These are phyloP conservation scores for Myzus persicae DNA, from an alignment of 1,140 invertebrate species.

Conservation along the genomic window DNA sequence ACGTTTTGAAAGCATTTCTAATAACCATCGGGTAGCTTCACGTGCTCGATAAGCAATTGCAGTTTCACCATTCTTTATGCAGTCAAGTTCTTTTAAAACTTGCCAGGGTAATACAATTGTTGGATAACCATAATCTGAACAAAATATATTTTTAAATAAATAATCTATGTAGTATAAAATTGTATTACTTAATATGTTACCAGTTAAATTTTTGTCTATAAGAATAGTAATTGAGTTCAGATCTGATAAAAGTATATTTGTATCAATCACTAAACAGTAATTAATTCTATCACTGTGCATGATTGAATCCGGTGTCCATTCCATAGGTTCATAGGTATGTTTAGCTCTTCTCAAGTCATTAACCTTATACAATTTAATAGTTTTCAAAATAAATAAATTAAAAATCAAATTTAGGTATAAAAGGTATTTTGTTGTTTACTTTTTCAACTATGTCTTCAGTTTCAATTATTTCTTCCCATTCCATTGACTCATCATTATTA, in stretches of 20 bases:
- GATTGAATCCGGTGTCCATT: constrained; percentile 47
- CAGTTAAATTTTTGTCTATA: constrained; percentile 12
- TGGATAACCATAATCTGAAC: constrained; percentile 31
- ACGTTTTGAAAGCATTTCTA: background rate
- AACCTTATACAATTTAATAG: constrained; percentile 46
- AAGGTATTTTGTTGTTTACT: background rate
- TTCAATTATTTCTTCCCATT: constrained; percentile 50
- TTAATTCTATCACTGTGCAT: constrained; percentile 36
- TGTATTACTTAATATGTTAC: constrained; percentile 24
- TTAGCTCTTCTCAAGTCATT: constrained; percentile 37
- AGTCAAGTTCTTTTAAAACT: constrained; percentile 51
- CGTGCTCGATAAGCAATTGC: constrained; percentile 3
- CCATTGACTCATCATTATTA: constrained; percentile 38
- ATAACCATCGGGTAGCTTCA: constrained; percentile 34
- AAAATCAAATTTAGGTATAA: background rate
- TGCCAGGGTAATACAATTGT: constrained; percentile 47
- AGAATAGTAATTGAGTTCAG: constrained; percentile 17
- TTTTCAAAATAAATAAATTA: background rate
- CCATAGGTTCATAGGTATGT: constrained; percentile 39
- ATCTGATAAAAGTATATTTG: constrained; percentile 39
- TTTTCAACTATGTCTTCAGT: background rate
- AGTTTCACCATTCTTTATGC: constrained; percentile 17
- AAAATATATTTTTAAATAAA: background rate
- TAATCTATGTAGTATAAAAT: background rate
- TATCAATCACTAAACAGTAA: constrained; percentile 45